These are phyloP conservation scores for Montipora efflorescens DNA, from an alignment of 64 coral and sea anemone species.

Conservation along the genomic window DNA sequence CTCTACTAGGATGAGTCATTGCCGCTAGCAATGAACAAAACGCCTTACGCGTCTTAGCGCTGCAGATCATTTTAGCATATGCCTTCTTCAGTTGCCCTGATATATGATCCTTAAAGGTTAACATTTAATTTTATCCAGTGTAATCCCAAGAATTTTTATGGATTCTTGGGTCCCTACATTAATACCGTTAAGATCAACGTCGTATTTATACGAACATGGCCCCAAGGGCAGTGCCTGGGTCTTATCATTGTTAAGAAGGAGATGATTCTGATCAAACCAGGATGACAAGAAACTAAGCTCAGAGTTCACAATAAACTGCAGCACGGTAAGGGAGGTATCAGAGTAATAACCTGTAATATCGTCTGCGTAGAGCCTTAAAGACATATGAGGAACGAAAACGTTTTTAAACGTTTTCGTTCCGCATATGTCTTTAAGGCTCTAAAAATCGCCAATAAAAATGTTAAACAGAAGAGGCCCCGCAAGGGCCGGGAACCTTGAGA, in stretches of 20 bases:
- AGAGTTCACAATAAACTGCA: constrained; percentile 9
- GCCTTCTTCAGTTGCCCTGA: too few relatives aligned
- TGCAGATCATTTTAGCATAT: too few relatives aligned
- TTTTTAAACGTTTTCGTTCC: not conserved
- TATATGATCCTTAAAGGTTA: too few relatives aligned
- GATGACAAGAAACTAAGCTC: not conserved
- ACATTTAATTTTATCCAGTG: too few relatives aligned
- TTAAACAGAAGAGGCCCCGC: not conserved
- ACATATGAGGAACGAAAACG: not conserved
- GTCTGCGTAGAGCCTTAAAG: not conserved
- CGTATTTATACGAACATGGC: too few relatives aligned
- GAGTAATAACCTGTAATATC: not conserved
- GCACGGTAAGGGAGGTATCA: not conserved
- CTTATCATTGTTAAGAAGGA: constrained; percentile 4
- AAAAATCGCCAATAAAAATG: not conserved
- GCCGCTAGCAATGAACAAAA: too few relatives aligned
- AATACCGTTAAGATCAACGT: too few relatives aligned
- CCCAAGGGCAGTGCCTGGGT: not conserved
- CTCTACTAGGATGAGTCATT: too few relatives aligned
- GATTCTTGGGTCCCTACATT: too few relatives aligned
- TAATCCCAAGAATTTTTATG: too few relatives aligned
- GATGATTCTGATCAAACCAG: not conserved
- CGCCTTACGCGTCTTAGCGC: too few relatives aligned
- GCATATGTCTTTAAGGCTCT: too few relatives aligned
- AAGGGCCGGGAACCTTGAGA: not conserved